phyloP scores from a whole-genome alignment of 2,888 invertebrate genomes.

The Aphodius granarius region DNA sequence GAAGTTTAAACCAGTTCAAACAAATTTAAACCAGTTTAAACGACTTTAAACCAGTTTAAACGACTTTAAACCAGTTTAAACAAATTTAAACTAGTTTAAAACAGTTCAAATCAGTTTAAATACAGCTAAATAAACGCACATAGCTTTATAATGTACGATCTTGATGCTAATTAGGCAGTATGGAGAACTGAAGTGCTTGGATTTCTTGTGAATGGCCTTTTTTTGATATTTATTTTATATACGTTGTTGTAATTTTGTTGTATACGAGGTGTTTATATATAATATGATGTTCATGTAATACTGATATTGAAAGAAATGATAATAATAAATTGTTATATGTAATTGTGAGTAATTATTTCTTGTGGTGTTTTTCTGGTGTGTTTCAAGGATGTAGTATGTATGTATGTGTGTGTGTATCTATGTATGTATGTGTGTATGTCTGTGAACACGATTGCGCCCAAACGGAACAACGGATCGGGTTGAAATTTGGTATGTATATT shows the following conservation, averaged over 20 bases:
- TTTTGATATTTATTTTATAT: not conserved
- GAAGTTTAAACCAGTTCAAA: constrained; percentile 39
- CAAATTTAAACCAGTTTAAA: no score
- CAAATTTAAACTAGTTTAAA: no score
- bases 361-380: not conserved
- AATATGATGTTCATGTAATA: not conserved
- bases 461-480: no score
- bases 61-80: no score
- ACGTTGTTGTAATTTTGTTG: not conserved
- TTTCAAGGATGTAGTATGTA: not conserved
- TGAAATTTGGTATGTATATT: no score
- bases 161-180: not conserved
- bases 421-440: no score
- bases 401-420: no score
- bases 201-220: not conserved
- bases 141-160: not conserved
- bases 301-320: not conserved
- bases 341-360: not conserved
- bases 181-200: not conserved
- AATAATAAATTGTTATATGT: not conserved
- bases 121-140: not conserved
- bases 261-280: not conserved
- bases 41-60: no score
- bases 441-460: no score
- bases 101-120: not conserved